Base-by-base conservation (phyloP, 1,140 invertebrate genomes). In the Chlorops oryzae region DNA sequence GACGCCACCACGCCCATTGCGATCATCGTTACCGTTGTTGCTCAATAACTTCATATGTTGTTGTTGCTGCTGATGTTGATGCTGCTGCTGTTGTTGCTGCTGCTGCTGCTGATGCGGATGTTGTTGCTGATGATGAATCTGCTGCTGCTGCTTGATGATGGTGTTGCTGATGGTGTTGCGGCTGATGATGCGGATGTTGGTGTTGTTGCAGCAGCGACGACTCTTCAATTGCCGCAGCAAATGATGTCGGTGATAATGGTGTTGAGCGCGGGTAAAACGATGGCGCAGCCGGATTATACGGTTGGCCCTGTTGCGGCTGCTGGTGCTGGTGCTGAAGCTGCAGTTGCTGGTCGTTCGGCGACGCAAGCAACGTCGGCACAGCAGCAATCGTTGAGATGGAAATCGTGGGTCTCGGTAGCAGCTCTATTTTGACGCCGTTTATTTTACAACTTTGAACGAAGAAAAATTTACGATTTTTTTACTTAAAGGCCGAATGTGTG, bases 31-130 rank as follows among this genome's bases (percentile, higher is more conserved):
- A n/a, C n/a, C n/a, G 54, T 63, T 69, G 21, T 63, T 57, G 51
- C 66, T 63, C 58, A 70, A 60, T 70, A 69, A 70, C 66, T 70
- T 70, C 66, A 70, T 70, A 59, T 70, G 66, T 69, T 61, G 57
- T 17, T 51, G 45, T 55, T 58, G 56, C 46, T 56, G 58, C 21
- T 59, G 58, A 24, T 61, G 52, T 5, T 59, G 57, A 1, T 57
- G 52, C 7, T 57, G 55, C 9, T 57, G 55, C 2, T 55, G 56
- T 13, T 56, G 57, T n/a, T 58, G 57, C 18, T 57, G 56, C 13
- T 57, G 55, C 15, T 37, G 6, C 15, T 49, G 17, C 9, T 34
- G 15, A n/a, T 47, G 40, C 12, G 50, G 21, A 35, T 58, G 56
- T 21, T 55, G 52, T 39, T 54, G 54, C 24, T 55, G 54, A 46